Evolutionary conservation across 2,113 vertebrate species (phyloP), one percentile per base, ranked within the genome.

Genomic region (Tychaedon coryphoeus): DNA sequence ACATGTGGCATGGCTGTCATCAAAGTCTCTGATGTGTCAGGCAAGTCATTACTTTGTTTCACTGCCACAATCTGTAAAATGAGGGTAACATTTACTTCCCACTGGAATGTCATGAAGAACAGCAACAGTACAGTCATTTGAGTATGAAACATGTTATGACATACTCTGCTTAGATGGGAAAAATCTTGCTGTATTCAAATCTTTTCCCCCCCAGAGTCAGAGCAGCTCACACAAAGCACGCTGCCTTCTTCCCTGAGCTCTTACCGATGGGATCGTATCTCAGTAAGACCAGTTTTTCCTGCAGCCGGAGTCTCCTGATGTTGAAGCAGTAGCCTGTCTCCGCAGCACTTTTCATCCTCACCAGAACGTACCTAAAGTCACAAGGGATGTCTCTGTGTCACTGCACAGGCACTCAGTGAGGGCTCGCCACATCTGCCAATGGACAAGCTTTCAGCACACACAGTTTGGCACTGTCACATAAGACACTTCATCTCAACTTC

Each of bases 181-280:
- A 70, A 78, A 73, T 74, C 43, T 77, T 47, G 47, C 47, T 92
- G 48, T 16, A 69, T 45, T 70, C 54, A 67, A 61, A 66, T 62
- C 56, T 74, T 92, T 80, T 56, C 36, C 74, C 62, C 86, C 48
- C 10, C 54, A 23, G 33, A 86, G 33, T 29, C 71, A 61, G 57
- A 75, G 36, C 17, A 51, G 72, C n/a, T 64, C 33, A 60, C 3
- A 75, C 53, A 78, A 38, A 62, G 69, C 69, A 51, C 4, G 5
- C 23, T n/a, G 62, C 34, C 64, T 73, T 84, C 91, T 79, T 61
- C 45, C 67, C 47, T 16, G 25, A 36, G 62, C 86, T 89, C 98
- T 99, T 98, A 99, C 99, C 99, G 8, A 99, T 53, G 14, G 99
- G 99, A 97, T 99, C 99, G 0, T 99, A 98, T 97, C 98, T 99